Conservation (phyloP, 1,140 invertebrate genomes). For the Rhagoletis zephyria region DNA sequence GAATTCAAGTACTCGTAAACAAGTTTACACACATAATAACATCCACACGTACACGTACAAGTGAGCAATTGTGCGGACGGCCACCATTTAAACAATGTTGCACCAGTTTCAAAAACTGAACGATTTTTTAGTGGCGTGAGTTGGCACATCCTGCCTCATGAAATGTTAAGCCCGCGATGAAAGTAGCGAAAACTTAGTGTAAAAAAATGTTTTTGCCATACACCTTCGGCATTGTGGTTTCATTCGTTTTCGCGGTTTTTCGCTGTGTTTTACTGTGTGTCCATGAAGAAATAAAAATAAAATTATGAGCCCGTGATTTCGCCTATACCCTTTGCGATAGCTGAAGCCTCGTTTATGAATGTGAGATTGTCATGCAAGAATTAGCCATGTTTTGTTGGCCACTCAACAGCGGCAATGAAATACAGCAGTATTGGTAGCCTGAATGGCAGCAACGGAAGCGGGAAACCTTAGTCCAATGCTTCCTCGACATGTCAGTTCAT, state of each 20-base stretch:
- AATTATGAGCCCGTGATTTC: conserved; percentile 32
- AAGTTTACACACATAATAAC: too few species aligned
- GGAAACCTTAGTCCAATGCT: conserved; percentile 29
- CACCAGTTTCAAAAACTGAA: too few species aligned
- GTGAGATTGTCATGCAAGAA: conserved; percentile 73
- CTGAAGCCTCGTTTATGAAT: conserved; percentile 66
- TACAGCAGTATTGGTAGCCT: not conserved
- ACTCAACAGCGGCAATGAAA: conserved; percentile 17
- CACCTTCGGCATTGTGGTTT: not conserved
- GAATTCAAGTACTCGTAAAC: too few species aligned
- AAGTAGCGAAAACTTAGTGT: not conserved
- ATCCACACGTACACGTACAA: too few species aligned
- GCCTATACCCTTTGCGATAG: not conserved
- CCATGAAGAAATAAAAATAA: conserved; percentile 34
- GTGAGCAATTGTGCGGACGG: too few species aligned
- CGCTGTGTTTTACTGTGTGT: not conserved
- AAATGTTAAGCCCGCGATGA: not conserved
- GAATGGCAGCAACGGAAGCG: conserved; percentile 34
- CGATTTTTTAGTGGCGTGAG: too few species aligned
- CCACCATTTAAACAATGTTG: too few species aligned
- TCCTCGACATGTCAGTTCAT: conserved; percentile 34
- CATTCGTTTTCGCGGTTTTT: conserved; percentile 32
- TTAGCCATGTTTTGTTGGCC: conserved; percentile 67
- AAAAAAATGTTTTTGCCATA: not conserved
- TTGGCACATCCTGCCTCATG: too few species aligned